Base-by-base conservation (phyloP, 2,888 invertebrate genomes). In the Metacarcinus magister region DNA sequence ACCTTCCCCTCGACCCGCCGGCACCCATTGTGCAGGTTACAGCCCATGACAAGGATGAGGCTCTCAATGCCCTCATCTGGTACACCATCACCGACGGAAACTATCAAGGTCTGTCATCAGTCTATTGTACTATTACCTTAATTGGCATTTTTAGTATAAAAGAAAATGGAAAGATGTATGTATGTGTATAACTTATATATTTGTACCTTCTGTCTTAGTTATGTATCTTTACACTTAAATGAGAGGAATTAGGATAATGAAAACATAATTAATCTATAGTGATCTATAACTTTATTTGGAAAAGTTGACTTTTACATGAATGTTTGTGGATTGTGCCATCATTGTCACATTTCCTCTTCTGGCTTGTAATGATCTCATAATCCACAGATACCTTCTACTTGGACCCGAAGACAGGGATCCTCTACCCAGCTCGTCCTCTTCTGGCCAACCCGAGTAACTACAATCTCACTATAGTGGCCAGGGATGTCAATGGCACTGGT, bases 31-130 rank as follows among this genome's bases (percentile, higher is more conserved):
- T 99, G 19, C 98, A 99, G 97, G 97, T 99, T 0, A 98, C 98
- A 97, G 99, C 99, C 0, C 98, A 98, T 28, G 99, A 99, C 97
- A 98, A 98, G 43, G 99, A 99, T 97, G 98, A 98, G 95, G 99
- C 99, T 0, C 97, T 98, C 10, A 98, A 99, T 97, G 99, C 98
- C 10, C 98, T 98, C 97, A 98, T 99, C 60, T 98, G 98, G 95
- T 99, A 99, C 97, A 98, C 98, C 60, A 99, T 99, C 93, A 97
- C 98, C 10, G 98, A 98, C 3, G 98, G 98, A 96, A 98, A 98
- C 97, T 98, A 98, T 95, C 98, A 98, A 97, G 98, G 98, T 96
- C 10, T 39, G 60, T 48, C 75, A 75, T 60, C 60, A 60, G 60
- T 60, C 60, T 2, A 60, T 23, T 60, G 10, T 4, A 19, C 23